Evolutionary conservation across 2,888 invertebrate species (phyloP), one percentile per base, ranked within the genome.

Genomic region (Macaria liturata): DNA sequence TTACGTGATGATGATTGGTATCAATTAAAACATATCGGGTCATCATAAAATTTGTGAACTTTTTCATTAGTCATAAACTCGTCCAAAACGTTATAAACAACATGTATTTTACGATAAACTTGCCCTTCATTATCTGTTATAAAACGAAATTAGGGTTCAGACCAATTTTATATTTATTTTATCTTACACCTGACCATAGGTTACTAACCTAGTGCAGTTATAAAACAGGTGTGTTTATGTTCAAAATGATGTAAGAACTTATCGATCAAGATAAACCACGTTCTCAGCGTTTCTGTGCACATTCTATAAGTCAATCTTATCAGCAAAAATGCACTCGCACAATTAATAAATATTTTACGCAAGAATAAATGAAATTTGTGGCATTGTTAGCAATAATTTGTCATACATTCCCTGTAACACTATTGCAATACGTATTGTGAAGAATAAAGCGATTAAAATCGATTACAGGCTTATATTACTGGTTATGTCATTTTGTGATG

Each of bases 401-500:
- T 62, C 57, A 59, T 54, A 55, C 62, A 62, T 68, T 61, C 62
- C 50, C 55, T 62, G 65, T 62, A 66, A 67, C 65, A 64, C 64
- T 54, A 49, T 42, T 64, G 64, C 62, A 67, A 67, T 67, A 37
- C 30, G 31, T 39, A 59, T 57, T 49, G 31, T 51, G 54, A 59
- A 61, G 56, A 62, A 57, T 64, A 51, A 62, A 61, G 61, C 66
- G 62, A 62, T 69, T 66, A 61, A 37, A 55, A 62, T 57, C 49
- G 54, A 67, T 66, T 65, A 62, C 60, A 54, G 49, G 54, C 55
- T 57, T 55, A 49, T 59, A 37, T 59, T 59, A 61, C 59, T 55
- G 58, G 61, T 74, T 74, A 71, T 70, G 69, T 70, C 65, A 71
- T 63, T 62, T 59, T 59, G 55, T 70, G 57, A 52, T 67, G 57